Conservation (phyloP, 1,140 invertebrate species). For the Aphelinus atriplicis region DNA sequence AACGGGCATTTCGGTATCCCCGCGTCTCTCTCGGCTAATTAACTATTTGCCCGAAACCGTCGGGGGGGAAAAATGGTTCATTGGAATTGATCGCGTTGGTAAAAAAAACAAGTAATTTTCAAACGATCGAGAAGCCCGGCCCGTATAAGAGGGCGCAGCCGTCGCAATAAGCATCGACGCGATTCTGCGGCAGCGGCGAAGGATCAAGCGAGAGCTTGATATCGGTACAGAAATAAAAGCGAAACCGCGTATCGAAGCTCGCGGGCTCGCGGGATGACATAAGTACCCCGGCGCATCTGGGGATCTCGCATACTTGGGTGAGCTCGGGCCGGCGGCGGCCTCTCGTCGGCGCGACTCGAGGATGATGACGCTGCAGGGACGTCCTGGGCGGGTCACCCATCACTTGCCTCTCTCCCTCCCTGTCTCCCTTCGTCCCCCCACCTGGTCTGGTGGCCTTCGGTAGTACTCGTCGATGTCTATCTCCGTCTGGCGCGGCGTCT, state of each 20-base stretch:
- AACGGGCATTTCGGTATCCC: neutral
- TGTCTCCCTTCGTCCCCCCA: conserved; percentile 5
- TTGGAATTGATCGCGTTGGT: no score
- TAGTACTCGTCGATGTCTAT: conserved; percentile 41
- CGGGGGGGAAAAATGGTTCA: no score
- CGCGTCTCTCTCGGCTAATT: neutral
- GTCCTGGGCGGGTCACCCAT: conserved; percentile 63
- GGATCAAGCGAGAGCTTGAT: no score
- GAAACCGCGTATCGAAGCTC: no score
- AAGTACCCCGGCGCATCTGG: conserved; percentile 18
- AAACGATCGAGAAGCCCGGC: no score
- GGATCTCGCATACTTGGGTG: neutral
- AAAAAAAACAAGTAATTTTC: no score
- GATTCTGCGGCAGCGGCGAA: no score
- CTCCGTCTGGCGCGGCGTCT: conserved; percentile 27
- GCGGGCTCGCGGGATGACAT: neutral
- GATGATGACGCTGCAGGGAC: conserved; percentile 62
- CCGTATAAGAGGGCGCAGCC: no score
- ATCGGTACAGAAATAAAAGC: no score
- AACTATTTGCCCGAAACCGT: no score
- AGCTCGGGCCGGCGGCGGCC: no score
- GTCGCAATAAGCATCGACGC: no score
- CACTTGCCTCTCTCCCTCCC: conserved; percentile 44
- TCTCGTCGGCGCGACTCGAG: conserved; percentile 14
- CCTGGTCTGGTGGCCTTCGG: conserved; percentile 41